Evolutionary conservation across 2,797 vertebrate genomes (phyloP).

Genomic region (Ptychobarbus kaznakovi): DNA sequence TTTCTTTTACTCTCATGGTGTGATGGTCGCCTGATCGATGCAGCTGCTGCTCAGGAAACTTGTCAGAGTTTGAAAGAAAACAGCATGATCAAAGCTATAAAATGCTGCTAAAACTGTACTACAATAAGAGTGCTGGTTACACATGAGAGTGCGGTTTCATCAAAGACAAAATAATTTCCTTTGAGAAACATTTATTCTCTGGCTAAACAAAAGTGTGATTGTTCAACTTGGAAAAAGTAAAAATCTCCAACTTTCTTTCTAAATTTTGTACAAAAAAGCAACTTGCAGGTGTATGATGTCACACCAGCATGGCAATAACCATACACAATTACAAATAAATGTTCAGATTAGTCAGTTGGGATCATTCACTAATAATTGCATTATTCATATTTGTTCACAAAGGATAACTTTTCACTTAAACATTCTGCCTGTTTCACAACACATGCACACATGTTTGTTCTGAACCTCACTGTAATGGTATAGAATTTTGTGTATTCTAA

Average conservation of each 20-base stretch:
- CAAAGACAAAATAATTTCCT: background rate
- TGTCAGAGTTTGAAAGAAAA: slow-evolving; percentile 21
- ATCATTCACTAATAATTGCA: background rate
- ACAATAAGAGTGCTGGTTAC: background rate
- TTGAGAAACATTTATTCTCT: background rate
- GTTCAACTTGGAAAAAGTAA: background rate
- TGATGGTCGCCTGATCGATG: background rate
- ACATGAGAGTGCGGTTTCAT: background rate
- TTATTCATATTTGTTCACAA: background rate
- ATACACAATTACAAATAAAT: background rate
- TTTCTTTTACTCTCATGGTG: slow-evolving; percentile 4
- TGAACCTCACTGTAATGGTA: background rate
- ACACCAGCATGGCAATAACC: background rate
- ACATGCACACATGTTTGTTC: background rate
- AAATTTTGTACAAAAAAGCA: background rate
- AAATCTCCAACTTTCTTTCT: background rate
- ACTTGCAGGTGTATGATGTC: background rate
- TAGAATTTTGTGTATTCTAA: background rate
- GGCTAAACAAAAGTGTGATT: background rate
- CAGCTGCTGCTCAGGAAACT: background rate
- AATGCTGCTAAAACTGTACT: slow-evolving; percentile 3
- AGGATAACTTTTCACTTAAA: background rate
- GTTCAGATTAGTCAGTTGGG: background rate
- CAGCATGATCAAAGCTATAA: slow-evolving; percentile 5
- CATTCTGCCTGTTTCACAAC: background rate